Evolutionary conservation across 2,888 invertebrate genomes (phyloP), one percentile per base, ranked within the genome.

Genomic region (Craniophora ligustri): DNA sequence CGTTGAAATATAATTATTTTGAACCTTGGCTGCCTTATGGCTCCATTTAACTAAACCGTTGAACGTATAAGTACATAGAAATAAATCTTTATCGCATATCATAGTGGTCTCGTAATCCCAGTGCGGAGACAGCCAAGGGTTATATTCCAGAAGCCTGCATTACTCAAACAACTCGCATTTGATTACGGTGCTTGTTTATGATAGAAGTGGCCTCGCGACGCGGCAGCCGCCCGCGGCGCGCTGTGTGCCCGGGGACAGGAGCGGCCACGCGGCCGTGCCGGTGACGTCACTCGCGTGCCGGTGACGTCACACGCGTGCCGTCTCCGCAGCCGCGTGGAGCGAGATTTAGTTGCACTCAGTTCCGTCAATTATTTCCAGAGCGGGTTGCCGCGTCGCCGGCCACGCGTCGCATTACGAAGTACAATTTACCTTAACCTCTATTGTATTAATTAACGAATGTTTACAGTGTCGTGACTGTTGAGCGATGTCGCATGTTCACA

Each of bases 91-190:
- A 63, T 62, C 74, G 73, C 70, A 72, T 72, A 72, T 74, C 72
- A 72, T 58, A 74, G 59, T 49, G 49, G 59, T 63, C 39, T 64
- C 61, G 59, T 56, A 42, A 53, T 62, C 65, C 60, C 55, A 58
- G 60, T 50, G 60, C 61, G 64, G 49, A 48, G 47, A 30, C 67
- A 71, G 71, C 73, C 65, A 55, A 56, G 77, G 64, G 40, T 55
- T 34, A 23, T 45, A 51, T 62, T 71, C 75, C 72, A 59, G 56
- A 55, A 63, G 67, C 67, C 69, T 67, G 69, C 79, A 70, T 72
- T 76, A 83, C 87, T 88, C 88, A 75, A 74, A 79, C 76, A 67
- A 80, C 87, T 87, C 88, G 88, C 88, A 87, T 87, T 85, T 84
- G 75, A 78, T 77, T 76, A 84, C 87, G 88, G 88, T 86, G 89